Base-by-base conservation (phyloP, 2,888 invertebrate species). In the Rambutsinella grinnellia region DNA sequence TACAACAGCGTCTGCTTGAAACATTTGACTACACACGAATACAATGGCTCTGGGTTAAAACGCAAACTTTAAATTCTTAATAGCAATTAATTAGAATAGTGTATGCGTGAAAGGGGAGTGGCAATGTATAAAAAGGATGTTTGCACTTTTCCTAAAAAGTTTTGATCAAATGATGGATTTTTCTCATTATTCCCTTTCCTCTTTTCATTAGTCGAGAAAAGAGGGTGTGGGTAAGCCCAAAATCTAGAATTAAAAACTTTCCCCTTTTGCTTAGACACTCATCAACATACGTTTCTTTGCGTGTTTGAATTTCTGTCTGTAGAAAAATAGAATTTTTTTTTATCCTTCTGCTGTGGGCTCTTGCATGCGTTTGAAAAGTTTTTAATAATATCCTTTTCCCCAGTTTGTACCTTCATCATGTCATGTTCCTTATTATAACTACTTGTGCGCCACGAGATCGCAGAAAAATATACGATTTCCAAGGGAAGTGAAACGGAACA, bases 51-150 rank as follows among this genome's bases (percentile, higher is more conserved):
- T n/a, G n/a, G n/a, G n/a, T n/a, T n/a, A n/a, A n/a, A n/a, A n/a
- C n/a, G n/a, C n/a, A 70, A 71, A 66, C 72, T 72, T 72, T 72
- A 72, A 72, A n/a, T n/a, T n/a, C n/a, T 72, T 72, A 72, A 65
- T 58, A 72, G 72, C 72, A 72, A 72, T 72, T 72, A 72, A 72
- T 72, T 72, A 72, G 58, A 47, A 44, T 66, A 66, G 65, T 53
- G 57, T 57, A 49, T n/a, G 27, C 15, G 46, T 17, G 56, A 46
- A 61, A 54, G 24, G 15, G 44, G 49, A 57, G 56, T 44, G 24
- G 17, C 24, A 24, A 46, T 61, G 15, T 26, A 23, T 51, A 61
- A 28, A 27, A 24, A 63, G 53, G 53, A 58, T 66, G 65, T 72
- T 72, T 58, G 65, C 72, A 66, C 71, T 71, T 72, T 65, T 54